phyloP scores from a whole-genome alignment of 2,113 vertebrate genomes.

The Cheirogaleus medius region DNA sequence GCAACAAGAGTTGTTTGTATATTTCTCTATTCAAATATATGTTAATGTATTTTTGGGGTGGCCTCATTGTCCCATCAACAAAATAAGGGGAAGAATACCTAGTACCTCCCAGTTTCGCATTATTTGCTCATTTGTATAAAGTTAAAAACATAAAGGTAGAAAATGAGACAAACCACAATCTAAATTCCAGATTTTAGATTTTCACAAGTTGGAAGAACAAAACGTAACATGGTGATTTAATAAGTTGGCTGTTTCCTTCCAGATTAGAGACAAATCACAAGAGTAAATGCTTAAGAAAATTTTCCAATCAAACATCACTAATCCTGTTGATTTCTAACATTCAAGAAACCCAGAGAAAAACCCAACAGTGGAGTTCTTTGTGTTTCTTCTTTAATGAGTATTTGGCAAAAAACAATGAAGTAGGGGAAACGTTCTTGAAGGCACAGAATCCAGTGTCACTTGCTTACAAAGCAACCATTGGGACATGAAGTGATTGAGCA shows the following conservation, averaged over 20 bases:
- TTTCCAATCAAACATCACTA: slow-evolving; percentile 37
- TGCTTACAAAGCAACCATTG: slow-evolving; percentile 53
- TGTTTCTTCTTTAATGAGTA: slow-evolving; percentile 54
- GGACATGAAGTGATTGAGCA: slow-evolving; percentile 45
- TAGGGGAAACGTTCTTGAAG: background rate
- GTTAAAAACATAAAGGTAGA: background rate
- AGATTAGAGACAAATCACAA: slow-evolving; percentile 12
- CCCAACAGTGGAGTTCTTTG: slow-evolving; percentile 53
- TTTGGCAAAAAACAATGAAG: slow-evolving; percentile 54
- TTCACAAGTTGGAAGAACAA: background rate
- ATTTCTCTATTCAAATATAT: background rate
- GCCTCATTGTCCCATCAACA: background rate
- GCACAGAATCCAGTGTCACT: slow-evolving; percentile 43
- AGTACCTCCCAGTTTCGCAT: background rate
- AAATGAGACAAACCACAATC: background rate
- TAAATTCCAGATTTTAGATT: background rate
- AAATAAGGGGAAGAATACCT: background rate
- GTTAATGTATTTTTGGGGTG: background rate
- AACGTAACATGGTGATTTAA: background rate
- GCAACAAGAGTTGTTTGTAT: background rate
- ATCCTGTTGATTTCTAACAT: slow-evolving; percentile 51
- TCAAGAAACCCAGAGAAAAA: slow-evolving; percentile 13
- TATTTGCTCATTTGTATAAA: background rate
- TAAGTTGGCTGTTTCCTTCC: slow-evolving; percentile 4
- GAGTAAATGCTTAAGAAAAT: slow-evolving; percentile 22